These are phyloP conservation scores for Hydrolagus colliei DNA, from an alignment of 2,797 vertebrate genomes.

Conservation along the genomic window DNA sequence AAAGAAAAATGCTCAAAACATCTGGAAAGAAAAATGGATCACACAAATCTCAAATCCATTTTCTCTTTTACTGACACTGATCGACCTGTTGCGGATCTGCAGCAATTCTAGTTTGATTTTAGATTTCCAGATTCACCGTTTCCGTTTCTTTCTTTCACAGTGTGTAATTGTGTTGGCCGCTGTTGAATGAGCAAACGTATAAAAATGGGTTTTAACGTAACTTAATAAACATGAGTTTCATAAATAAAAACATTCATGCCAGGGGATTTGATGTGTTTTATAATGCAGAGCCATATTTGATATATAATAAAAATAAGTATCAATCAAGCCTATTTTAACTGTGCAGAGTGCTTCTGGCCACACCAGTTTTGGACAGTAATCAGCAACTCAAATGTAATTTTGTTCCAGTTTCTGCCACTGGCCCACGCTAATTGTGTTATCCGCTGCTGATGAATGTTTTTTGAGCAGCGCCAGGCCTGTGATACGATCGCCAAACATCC, in stretches of 20 bases:
- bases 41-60: neutral
- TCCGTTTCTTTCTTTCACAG: no score
- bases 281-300: no score
- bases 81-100: neutral
- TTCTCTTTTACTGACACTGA: neutral
- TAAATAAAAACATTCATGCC: no score
- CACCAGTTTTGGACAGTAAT: neutral
- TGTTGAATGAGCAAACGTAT: no score
- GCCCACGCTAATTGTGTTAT: neutral
- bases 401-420: neutral
- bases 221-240: no score
- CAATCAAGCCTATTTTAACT: no score
- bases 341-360: neutral
- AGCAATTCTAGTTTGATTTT: no score
- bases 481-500: neutral
- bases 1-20: neutral
- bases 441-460: neutral
- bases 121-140: no score
- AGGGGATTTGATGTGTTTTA: no score
- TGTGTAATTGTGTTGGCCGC: no score
- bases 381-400: neutral
- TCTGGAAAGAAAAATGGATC: neutral
- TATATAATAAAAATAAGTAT: no score
- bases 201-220: no score
- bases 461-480: neutral